Conservation (phyloP, 2,113 vertebrate genomes). For the Sebastes schlegelii region DNA sequence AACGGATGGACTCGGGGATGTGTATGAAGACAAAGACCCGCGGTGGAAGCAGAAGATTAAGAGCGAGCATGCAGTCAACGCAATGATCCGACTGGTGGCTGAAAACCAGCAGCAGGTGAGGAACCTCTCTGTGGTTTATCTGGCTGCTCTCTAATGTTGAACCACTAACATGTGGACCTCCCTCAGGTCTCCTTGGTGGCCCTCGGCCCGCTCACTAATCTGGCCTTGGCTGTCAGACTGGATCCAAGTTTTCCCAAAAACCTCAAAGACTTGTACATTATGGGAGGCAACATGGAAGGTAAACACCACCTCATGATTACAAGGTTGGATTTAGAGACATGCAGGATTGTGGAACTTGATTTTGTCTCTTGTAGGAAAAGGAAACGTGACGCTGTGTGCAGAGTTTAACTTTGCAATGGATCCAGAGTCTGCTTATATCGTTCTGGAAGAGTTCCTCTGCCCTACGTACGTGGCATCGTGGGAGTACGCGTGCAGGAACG, state of each 20-base stretch:
- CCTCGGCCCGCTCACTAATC: slow-evolving; percentile 84
- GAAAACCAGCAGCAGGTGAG: slow-evolving; percentile 81
- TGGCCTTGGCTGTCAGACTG: slow-evolving; percentile 82
- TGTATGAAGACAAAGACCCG: slow-evolving; percentile 73
- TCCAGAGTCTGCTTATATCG: slow-evolving; percentile 83
- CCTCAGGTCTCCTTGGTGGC: slow-evolving; percentile 83
- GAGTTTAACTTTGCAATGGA: slow-evolving; percentile 86
- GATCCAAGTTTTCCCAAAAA: slow-evolving; percentile 81
- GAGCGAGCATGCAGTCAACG: slow-evolving; percentile 78
- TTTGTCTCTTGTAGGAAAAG: slow-evolving; percentile 77
- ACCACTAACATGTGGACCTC: neutral
- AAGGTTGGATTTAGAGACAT: neutral
- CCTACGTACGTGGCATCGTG: slow-evolving; percentile 79
- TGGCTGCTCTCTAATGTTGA: slow-evolving; percentile 9
- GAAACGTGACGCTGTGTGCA: slow-evolving; percentile 80
- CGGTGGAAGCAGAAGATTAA: slow-evolving; percentile 78
- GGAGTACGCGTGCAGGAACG: slow-evolving; percentile 82
- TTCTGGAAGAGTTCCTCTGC: slow-evolving; percentile 84
- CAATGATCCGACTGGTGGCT: slow-evolving; percentile 81
- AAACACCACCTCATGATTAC: neutral
- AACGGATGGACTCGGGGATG: slow-evolving; percentile 83
- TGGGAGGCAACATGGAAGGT: slow-evolving; percentile 89
- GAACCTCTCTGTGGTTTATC: neutral
- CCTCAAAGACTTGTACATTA: slow-evolving; percentile 82
- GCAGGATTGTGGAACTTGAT: neutral